Evolutionary conservation across 2,113 vertebrate species (phyloP).

Genomic region (Dipodomys spectabilis): DNA sequence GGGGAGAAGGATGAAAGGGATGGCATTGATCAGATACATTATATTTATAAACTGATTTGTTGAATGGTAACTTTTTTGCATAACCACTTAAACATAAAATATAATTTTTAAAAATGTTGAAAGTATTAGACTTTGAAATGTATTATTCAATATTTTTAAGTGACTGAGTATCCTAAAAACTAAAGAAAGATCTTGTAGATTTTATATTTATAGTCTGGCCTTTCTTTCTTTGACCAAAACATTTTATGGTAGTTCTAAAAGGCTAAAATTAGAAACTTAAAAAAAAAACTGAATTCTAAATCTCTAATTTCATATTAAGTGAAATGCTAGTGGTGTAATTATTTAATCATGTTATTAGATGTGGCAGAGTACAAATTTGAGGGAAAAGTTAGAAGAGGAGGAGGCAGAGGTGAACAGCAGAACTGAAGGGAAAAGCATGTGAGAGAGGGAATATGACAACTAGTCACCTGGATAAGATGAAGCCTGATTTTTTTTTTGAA

Average conservation of each 20-base stretch:
- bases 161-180: conserved; percentile 20
- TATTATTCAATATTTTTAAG: not conserved
- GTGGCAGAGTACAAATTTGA: not conserved
- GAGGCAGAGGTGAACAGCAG: not conserved
- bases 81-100: too few species aligned
- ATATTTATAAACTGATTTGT: too few species aligned
- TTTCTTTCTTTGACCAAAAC: conserved; percentile 6
- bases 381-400: not conserved
- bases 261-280: conserved; percentile 11
- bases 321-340: not conserved
- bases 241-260: conserved; percentile 32
- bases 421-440: not conserved
- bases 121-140: not conserved
- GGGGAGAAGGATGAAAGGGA: too few species aligned
- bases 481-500: not conserved
- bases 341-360: not conserved
- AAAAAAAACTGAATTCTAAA: conserved; percentile 42
- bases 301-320: conserved; percentile 17
- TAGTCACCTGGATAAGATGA: not conserved
- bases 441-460: not conserved
- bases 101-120: not conserved
- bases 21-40: too few species aligned
- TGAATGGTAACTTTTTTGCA: too few species aligned
- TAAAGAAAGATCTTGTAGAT: conserved; percentile 3
- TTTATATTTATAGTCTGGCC: not conserved